Base-by-base conservation (phyloP, 2,113 vertebrate species). In the Anas platyrhynchos region DNA sequence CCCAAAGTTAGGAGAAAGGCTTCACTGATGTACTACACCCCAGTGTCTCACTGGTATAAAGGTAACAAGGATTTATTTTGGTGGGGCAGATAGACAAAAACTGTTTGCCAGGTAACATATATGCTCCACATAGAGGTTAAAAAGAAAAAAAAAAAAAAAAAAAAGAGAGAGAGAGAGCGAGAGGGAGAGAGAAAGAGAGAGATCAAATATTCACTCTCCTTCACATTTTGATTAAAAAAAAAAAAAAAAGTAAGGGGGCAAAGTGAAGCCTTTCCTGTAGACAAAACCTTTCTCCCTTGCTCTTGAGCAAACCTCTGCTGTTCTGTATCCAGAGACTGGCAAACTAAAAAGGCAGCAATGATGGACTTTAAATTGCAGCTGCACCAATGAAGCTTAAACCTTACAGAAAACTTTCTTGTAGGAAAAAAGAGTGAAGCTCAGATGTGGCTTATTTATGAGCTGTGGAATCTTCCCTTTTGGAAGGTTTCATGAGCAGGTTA, bases 11-110 rank as follows among this genome's bases (percentile, higher is more conserved):
- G 36, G 63, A 63, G 16, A 71, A 86, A 25, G 16, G 22, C 91
- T 96, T 96, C 43, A 89, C 50, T 54, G 59, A 44, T 68, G 54
- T 43, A 58, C 75, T 43, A 61, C 73, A 93, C 59, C 91, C 92
- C 86, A 91, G 43, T 25, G 48, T 83, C 73, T 82, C 85, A 91
- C 74, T 71, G 89, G 41, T 25, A 17, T 38, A 43, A 89, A 65
- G 81, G 31, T 50, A 92, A 88, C 21, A 89, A 78, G 66, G 76
- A 88, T 44, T 94, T 88, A 83, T 73, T 50, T 84, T 81, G 86
- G 61, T 83, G 55, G 48, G 93, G 56, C 66, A 54, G 84, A 86
- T 22, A 71, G 74, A 34, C 6, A 75, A 38, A 67, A 29, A 77
- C 4, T n/a, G 26, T n/a, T 29, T 90, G 44, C 69, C 52, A 75